Conservation (phyloP, 2,797 vertebrate genomes). For the Sphenopsis melanotis region DNA sequence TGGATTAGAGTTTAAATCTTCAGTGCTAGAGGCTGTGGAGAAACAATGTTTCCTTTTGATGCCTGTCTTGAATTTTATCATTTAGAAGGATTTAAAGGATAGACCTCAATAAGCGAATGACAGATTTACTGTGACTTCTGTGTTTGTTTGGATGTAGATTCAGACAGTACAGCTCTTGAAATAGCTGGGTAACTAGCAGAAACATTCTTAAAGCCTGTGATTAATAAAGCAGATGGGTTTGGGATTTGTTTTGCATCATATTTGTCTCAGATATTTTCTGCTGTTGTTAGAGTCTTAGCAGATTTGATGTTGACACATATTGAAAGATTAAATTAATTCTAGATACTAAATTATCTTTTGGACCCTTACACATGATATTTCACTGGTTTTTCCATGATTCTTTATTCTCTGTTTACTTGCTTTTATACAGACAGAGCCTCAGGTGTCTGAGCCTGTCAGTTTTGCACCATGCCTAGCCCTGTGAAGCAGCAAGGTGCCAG, state of each 20-base stretch:
- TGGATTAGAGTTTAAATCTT: background rate
- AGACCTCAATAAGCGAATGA: background rate
- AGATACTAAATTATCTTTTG: background rate
- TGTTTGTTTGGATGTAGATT: slow-evolving; percentile 15
- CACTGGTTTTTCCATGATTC: background rate
- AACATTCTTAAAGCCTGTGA: background rate
- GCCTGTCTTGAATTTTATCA: background rate
- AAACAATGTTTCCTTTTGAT: background rate
- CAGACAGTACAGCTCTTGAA: background rate
- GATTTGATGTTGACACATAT: background rate
- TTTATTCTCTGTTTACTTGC: background rate
- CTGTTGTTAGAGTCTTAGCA: background rate
- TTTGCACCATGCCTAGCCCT: background rate
- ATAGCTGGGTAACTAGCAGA: slow-evolving; percentile 14
- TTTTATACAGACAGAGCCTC: background rate
- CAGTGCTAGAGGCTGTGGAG: background rate
- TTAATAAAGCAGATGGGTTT: slow-evolving; percentile 38
- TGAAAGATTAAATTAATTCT: background rate
- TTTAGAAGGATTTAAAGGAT: slow-evolving; percentile 12
- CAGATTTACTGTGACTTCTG: slow-evolving; percentile 38
- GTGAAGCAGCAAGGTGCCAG: background rate
- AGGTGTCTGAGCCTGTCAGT: background rate
- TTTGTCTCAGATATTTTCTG: background rate
- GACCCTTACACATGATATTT: background rate
- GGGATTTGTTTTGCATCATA: background rate